Evolutionary conservation across 1,140 invertebrate species (phyloP).

Genomic region (Oreohelix idahoensis): DNA sequence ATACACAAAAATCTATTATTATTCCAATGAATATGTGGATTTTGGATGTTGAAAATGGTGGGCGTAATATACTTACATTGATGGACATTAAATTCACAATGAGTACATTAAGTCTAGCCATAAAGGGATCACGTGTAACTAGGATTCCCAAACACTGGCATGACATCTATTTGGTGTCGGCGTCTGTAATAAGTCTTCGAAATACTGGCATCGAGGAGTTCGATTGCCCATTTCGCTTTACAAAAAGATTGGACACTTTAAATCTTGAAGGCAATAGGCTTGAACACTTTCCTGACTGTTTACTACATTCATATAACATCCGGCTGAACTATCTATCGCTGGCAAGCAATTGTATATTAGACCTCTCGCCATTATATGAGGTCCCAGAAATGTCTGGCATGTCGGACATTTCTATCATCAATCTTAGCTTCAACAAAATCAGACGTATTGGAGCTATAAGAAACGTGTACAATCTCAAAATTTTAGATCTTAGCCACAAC

Average conservation of each 20-base stretch:
- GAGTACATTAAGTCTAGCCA: conserved; percentile 15
- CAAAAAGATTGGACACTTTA: conserved; percentile 27
- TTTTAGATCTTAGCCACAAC: conserved; percentile 44
- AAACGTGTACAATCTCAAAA: background rate
- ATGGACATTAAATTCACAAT: conserved; percentile 33
- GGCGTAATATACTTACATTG: background rate
- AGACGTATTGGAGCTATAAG: conserved; percentile 7
- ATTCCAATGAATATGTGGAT: conserved; percentile 45
- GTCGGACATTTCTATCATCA: conserved; percentile 16
- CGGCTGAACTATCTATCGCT: conserved; percentile 30
- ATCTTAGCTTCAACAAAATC: conserved; percentile 40
- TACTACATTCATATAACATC: conserved; percentile 6
- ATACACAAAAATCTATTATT: background rate
- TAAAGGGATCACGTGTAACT: background rate
- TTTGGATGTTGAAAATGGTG: conserved; percentile 3
- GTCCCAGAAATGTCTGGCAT: background rate
- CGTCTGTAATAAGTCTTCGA: conserved; percentile 4
- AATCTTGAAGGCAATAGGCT: conserved; percentile 39
- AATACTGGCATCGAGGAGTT: conserved; percentile 19
- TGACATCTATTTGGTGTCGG: background rate
- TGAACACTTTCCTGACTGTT: conserved; percentile 26
- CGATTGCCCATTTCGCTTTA: conserved; percentile 28
- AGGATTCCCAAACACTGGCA: conserved; percentile 19
- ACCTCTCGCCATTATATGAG: conserved; percentile 9
- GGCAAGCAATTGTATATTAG: conserved; percentile 23